Percentiles rank a stretch among this genome's conserved stretches.
phyloP scores from a whole-genome alignment of 2,888 invertebrate genomes.

The Synergus umbraculus region DNA sequence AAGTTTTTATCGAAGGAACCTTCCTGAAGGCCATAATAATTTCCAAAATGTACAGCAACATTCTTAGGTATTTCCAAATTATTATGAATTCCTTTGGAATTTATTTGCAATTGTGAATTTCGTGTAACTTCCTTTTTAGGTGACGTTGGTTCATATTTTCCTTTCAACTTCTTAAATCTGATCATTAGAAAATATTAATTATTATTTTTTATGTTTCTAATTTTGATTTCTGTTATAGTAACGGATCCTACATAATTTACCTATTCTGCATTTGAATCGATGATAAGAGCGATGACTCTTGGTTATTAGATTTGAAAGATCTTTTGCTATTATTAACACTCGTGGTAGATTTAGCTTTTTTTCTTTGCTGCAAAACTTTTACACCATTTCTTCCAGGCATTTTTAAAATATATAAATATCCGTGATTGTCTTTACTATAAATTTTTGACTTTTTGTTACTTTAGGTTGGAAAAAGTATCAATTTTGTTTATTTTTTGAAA shows the following conservation, averaged over 20 bases:
- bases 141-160: neutral
- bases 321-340: neutral
- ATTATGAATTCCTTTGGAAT: neutral
- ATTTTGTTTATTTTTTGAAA: too few relatives aligned
- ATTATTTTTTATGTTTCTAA: too few relatives aligned
- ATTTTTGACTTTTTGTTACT: neutral
- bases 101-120: neutral
- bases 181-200: neutral
- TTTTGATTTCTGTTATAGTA: too few relatives aligned
- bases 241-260: neutral
- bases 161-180: neutral
- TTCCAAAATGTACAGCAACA: constrained; percentile 64
- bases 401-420: neutral
- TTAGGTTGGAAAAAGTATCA: neutral
- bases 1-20: neutral
- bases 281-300: neutral
- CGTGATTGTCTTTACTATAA: neutral
- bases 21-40: constrained; percentile 57
- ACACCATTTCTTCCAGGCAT: neutral
- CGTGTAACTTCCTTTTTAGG: neutral
- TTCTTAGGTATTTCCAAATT: constrained; percentile 55
- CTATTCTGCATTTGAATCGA: neutral
- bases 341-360: neutral
- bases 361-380: neutral
- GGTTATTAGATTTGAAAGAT: neutral